Evolutionary conservation across 1,140 invertebrate genomes (phyloP).

Genomic region (Fopius arisanus): DNA sequence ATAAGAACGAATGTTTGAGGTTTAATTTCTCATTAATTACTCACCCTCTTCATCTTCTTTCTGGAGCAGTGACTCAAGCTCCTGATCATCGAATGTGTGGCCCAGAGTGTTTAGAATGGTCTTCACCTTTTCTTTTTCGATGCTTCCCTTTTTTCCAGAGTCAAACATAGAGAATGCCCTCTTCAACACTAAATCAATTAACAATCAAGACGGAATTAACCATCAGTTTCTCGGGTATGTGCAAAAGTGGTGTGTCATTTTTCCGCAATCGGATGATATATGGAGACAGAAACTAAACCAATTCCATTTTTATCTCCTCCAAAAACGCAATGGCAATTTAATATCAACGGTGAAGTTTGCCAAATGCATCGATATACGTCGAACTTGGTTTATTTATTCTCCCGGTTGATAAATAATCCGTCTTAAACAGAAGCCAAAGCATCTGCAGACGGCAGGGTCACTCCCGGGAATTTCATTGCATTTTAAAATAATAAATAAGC

Average conservation of each 20-base stretch:
- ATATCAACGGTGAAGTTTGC: conserved; percentile 19
- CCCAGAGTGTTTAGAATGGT: conserved; percentile 80
- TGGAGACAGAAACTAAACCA: background rate
- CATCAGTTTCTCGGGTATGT: background rate
- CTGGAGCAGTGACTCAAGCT: conserved; percentile 73
- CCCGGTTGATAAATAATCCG: conserved; percentile 22
- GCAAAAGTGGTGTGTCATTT: background rate
- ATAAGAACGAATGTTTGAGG: background rate
- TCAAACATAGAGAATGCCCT: conserved; percentile 83
- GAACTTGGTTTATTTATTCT: conserved; percentile 27
- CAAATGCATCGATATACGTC: conserved; percentile 34
- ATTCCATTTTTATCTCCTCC: conserved; percentile 12
- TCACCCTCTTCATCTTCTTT: conserved; percentile 75
- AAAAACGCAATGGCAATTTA: conserved; percentile 9
- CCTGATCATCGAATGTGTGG: conserved; percentile 76
- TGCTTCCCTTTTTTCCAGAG: conserved; percentile 74
- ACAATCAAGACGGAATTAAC: conserved; percentile 19
- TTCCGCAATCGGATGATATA: background rate
- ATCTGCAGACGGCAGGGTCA: conserved; percentile 18
- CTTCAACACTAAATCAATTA: conserved; percentile 71
- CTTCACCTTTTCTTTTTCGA: conserved; percentile 78
- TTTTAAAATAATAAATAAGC: background rate
- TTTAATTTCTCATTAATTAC: conserved; percentile 17
- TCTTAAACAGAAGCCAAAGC: conserved; percentile 18
- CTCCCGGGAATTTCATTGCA: background rate